Base-by-base conservation (phyloP, 2,888 invertebrate species). In the Nymphalis c-album region DNA sequence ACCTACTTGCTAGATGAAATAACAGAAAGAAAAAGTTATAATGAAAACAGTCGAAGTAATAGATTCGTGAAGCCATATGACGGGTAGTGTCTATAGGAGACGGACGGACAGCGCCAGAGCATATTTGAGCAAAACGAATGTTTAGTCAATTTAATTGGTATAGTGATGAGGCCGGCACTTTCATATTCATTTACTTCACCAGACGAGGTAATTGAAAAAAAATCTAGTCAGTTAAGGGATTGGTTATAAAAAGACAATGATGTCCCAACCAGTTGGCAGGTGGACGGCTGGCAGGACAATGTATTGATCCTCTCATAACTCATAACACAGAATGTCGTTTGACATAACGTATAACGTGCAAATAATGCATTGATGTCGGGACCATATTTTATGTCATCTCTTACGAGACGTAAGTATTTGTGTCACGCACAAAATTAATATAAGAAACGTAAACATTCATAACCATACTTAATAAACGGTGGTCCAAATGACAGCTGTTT, bases 171-270 rank as follows among this genome's bases (percentile, higher is more conserved):
- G 62, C 64, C 66, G 73, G 74, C 76, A 72, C 75, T 77, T 76
- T 78, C 76, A 78, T 77, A 75, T 82, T 84, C 84, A 83, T 84
- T 86, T 84, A 80, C 81, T 81, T 81, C 78, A 76, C 75, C 79
- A 77, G 78, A 78, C 81, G 78, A 77, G 76, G 81, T 88, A 88
- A 88, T 89, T 90, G 88, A 83, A 88, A 89, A 88, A 85, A 81
- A 85, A 69, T 71, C 85, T 87, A 71, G 63, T 68, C 71, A 65
- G 70, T 72, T 73, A 74, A 72, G 70, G 71, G 71, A 69, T 64
- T 66, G 72, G 20, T 48, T 62, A 64, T 65, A 71, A 74, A 74
- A 74, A 68, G 69, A 71, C 66, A 70, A 72, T 69, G 64, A 71
- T 69, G 70, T 65, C 67, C 26, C 68, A 63, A 67, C 69, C 71